phyloP scores from a whole-genome alignment of 2,888 invertebrate species.

The Merodon equestris region DNA sequence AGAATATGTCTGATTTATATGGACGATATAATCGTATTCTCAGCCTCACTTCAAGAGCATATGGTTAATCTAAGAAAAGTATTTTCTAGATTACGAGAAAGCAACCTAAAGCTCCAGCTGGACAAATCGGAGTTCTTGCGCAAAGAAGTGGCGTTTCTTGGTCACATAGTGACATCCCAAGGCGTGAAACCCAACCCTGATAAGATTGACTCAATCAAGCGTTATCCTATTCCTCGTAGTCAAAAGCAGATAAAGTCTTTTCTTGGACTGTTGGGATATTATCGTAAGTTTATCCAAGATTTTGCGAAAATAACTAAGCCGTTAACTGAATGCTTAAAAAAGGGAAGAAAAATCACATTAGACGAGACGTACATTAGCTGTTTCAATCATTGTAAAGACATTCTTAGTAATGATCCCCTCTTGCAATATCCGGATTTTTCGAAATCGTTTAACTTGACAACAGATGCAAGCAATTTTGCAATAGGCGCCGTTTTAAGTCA shows the following conservation, averaged over 20 bases:
- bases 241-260: constrained; percentile 65
- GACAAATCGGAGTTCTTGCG: constrained; percentile 68
- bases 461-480: too few relatives aligned
- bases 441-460: constrained; percentile 30
- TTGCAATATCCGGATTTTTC: constrained; percentile 11
- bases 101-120: constrained; percentile 8
- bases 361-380: constrained; percentile 1
- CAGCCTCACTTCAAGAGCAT: constrained; percentile 2
- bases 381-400: constrained; percentile 15
- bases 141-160: constrained; percentile 72
- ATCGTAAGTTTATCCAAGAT: constrained; percentile 58
- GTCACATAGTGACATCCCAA: constrained; percentile 70
- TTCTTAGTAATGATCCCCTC: too few relatives aligned
- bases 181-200: constrained; percentile 70
- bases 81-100: not conserved
- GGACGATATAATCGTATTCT: constrained; percentile 6
- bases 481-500: too few relatives aligned
- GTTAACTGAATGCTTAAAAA: constrained; percentile 8
- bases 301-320: constrained; percentile 9
- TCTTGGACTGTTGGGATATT: constrained; percentile 58
- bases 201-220: constrained; percentile 58
- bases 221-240: constrained; percentile 24
- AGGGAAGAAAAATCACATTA: not conserved
- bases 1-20: constrained; percentile 2
- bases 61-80: constrained; percentile 1